Evolutionary conservation across 2,888 invertebrate genomes (phyloP), one percentile per base, ranked within the genome.

Genomic region (Arge pagana): DNA sequence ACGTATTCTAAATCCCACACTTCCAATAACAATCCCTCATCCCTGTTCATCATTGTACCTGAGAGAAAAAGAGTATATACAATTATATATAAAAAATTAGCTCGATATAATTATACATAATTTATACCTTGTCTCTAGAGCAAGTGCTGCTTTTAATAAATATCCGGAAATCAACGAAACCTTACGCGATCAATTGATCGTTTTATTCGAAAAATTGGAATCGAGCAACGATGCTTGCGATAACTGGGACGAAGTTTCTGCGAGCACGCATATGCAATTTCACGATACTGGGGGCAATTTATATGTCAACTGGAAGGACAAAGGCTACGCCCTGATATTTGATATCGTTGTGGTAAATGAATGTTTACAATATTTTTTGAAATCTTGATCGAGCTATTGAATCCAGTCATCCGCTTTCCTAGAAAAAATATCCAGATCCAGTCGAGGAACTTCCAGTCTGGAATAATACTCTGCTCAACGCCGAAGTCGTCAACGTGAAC

Each of bases 401-500:
- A 3, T 3, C 10, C 10, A 26, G 28, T 26, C 28, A 26, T 3
- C 8, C n/a, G 18, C 5, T 18, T 57, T 56, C 13, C 13, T n/a
- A 73, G 73, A 71, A 70, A 65, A 67, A 64, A 19, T 61, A 56
- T 49, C 72, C 73, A n/a, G 58, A 72, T 41, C 65, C 70, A 1
- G 52, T 45, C 4, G 54, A 69, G 3, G 70, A 72, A 55, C 55
- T 71, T n/a, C 68, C 71, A 1, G 60, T 72, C 11, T 13, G 66
- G 3, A 66, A 69, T 13, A 66, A 70, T 10, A 71, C 64, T 1
- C 24, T 65, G 18, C 48, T 71, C 0, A 66, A 65, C 13, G 53
- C 63, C 0, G 67, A 72, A 60, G 71, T 72, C 7, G 43, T 54
- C 0, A 60, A 61, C 23, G 65, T 74, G 3, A 61, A 68, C 52